These are phyloP conservation scores for Semnornis frantzii DNA, from an alignment of 2,113 vertebrate species.

Conservation along the genomic window DNA sequence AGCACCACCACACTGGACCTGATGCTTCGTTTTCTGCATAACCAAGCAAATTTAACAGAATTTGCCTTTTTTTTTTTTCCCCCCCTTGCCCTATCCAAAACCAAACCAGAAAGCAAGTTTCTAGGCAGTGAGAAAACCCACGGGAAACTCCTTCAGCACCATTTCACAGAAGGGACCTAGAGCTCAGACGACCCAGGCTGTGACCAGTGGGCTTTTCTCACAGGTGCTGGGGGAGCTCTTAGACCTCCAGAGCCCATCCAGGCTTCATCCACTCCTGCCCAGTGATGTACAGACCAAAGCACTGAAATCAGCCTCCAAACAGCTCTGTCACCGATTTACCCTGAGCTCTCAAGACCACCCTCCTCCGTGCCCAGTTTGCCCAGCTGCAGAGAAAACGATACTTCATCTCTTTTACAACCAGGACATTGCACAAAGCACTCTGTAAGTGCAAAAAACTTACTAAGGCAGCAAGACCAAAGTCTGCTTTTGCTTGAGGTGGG, in stretches of 20 bases:
- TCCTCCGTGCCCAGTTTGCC: background rate
- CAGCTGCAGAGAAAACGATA: background rate
- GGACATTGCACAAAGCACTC: rapidly evolving
- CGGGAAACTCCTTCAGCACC: background rate
- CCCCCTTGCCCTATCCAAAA: background rate
- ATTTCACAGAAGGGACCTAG: background rate
- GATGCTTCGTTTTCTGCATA: background rate
- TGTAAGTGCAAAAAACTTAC: background rate
- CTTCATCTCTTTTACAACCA: background rate
- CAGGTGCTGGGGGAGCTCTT: rapidly evolving
- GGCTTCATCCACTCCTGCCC: rapidly evolving
- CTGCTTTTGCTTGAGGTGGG: background rate
- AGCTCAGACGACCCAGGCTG: background rate
- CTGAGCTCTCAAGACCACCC: rapidly evolving
- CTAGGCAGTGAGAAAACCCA: background rate
- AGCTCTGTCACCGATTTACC: background rate
- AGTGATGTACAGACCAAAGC: rapidly evolving
- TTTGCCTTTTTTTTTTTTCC: background rate
- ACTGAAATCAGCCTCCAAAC: background rate
- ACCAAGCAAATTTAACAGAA: background rate
- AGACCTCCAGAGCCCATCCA: background rate
- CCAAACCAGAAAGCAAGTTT: background rate
- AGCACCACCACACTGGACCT: rapidly evolving
- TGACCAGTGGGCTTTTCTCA: background rate
- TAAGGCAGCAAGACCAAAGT: background rate